Evolutionary conservation across 2,113 vertebrate genomes (phyloP), one percentile per base, ranked within the genome.

Genomic region (Silurus asotus): DNA sequence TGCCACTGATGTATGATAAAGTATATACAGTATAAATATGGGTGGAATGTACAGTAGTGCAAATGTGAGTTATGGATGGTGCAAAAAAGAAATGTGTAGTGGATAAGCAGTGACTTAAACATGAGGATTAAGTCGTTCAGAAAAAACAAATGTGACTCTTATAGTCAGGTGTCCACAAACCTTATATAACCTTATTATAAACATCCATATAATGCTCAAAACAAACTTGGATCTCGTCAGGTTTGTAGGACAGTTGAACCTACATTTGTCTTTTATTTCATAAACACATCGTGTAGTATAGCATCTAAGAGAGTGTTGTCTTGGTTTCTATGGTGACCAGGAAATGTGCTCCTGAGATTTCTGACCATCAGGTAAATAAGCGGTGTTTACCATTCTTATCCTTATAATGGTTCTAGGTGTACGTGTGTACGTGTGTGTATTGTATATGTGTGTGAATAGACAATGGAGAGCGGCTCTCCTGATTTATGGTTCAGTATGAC

Each of bases 321-420:
- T 0, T 2, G 49, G 48, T 49, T 59, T 87, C 59, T 56, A 49
- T 75, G 81, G 78, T 82, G 55, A 77, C 61, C 80, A 80, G 82
- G 65, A 86, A 84, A 23, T 51, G 88, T 37, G 49, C 25, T 61
- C 58, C 81, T 72, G 67, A 61, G 58, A 70, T 61, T 61, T 75
- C 45, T 74, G 69, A 51, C 72, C 14, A 20, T 64, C 51, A 78
- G 67, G 61, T n/a, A 10, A 65, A 78, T 85, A 59, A 62, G 74
- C 25, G 11, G 48, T 49, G 75, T 55, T 78, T 64, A 11, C 83
- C 70, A 6, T 23, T 48, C 7, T 84, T 61, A 75, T 84, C 20
- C 19, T 20, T 61, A 74, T 49, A 76, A 76, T 64, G 83, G 70
- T 49, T 23, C 28, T 62, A 62, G 58, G 65, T 67, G 48, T 67